These are phyloP conservation scores for Phaethornis superciliosus DNA, from an alignment of 2,113 vertebrate species.

Conservation along the genomic window DNA sequence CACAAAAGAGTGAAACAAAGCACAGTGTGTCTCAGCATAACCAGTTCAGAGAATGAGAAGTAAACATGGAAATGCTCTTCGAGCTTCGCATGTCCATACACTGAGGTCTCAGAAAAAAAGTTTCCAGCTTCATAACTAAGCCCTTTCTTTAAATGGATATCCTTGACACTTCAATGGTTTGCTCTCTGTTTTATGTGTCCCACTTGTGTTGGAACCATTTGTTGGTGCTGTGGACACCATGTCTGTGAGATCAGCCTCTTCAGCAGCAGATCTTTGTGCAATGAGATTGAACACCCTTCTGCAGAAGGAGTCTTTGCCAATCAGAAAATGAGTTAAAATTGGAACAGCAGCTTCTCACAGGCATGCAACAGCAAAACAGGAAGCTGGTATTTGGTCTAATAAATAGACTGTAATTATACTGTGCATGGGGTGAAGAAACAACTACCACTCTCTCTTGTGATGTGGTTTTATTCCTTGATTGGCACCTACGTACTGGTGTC, in stretches of 20 bases:
- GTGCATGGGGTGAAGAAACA: not conserved
- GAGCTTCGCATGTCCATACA: not conserved
- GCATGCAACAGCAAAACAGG: not conserved
- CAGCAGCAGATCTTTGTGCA: not conserved
- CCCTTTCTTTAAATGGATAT: conserved; percentile 5
- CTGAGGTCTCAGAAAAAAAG: conserved; percentile 52
- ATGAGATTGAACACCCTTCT: not conserved
- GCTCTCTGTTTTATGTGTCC: conserved; percentile 13
- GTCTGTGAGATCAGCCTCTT: conserved; percentile 1
- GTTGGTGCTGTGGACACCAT: not conserved
- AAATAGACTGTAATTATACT: not conserved
- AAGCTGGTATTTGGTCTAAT: not conserved
- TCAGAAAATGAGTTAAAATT: not conserved
- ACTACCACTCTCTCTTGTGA: not conserved
- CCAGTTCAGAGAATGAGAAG: conserved; percentile 10
- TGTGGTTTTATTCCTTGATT: conserved; percentile 29
- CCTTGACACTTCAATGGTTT: conserved; percentile 24
- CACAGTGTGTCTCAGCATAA: conserved; percentile 18
- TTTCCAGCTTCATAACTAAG: not conserved
- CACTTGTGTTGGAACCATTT: not conserved
- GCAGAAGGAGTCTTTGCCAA: conserved; percentile 8
- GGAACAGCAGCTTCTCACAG: not conserved
- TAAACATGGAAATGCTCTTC: conserved; percentile 26
- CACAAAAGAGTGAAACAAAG: conserved; percentile 53
- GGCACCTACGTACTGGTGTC: not conserved